Conservation (phyloP, 1,140 invertebrate genomes). For the Zaprionus nigranus region DNA sequence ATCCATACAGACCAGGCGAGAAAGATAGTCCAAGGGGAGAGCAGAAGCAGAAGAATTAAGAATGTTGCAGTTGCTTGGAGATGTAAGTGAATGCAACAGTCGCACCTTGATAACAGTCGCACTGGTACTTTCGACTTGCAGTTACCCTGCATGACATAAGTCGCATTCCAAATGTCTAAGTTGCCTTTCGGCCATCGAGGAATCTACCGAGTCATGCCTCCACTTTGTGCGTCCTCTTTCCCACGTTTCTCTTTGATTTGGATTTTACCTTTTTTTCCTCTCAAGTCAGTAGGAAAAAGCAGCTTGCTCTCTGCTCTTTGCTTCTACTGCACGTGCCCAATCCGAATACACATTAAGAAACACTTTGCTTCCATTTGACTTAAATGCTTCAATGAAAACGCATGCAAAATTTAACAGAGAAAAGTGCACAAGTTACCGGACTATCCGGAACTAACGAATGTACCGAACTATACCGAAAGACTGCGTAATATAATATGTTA, state of each 20-base stretch:
- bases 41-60: not conserved
- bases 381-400: not conserved
- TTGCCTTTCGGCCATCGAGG: not conserved
- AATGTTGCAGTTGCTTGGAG: constrained; percentile 33
- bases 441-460: not conserved
- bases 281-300: not conserved
- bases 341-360: not conserved
- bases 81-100: constrained; percentile 66
- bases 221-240: not conserved
- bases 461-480: not conserved
- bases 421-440: not conserved
- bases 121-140: not conserved
- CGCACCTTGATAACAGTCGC: not conserved
- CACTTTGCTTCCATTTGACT: constrained; percentile 6
- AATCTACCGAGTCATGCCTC: not conserved
- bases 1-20: not conserved
- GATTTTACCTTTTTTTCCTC: not conserved
- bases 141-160: not conserved
- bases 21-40: not conserved
- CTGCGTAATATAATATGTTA: not conserved
- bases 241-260: not conserved
- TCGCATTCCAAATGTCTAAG: not conserved
- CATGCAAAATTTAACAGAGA: not conserved
- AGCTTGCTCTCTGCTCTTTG: not conserved
- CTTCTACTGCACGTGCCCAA: not conserved